phyloP scores from a whole-genome alignment of 2,797 vertebrate genomes.

The Protonibea diacanthus region DNA sequence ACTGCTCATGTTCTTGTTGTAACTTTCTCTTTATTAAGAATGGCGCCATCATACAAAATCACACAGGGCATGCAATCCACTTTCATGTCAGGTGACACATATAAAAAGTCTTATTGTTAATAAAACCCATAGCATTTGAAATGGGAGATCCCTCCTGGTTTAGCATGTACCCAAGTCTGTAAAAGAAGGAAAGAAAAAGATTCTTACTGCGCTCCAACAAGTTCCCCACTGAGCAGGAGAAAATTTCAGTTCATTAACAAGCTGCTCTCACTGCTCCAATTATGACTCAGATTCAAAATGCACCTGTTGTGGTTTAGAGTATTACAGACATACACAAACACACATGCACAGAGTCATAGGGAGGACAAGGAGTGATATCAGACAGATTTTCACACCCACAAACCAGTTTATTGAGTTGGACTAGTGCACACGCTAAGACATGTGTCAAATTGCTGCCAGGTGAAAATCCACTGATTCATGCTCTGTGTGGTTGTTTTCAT shows the following conservation, averaged over 20 bases:
- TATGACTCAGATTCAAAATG: slow-evolving; percentile 51
- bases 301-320: slow-evolving; percentile 53
- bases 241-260: slow-evolving; percentile 49
- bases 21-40: slow-evolving; percentile 4
- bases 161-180: slow-evolving; percentile 24
- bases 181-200: slow-evolving; percentile 44
- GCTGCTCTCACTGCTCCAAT: slow-evolving; percentile 42
- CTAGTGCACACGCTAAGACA: slow-evolving; percentile 1
- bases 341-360: not conserved
- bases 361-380: slow-evolving; percentile 28
- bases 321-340: slow-evolving; percentile 10
- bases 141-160: slow-evolving; percentile 7
- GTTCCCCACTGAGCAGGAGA: slow-evolving; percentile 39
- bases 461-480: slow-evolving; percentile 14
- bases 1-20: not conserved
- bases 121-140: slow-evolving; percentile 4
- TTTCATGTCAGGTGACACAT: not conserved
- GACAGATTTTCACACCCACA: slow-evolving; percentile 11
- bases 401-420: slow-evolving; percentile 25
- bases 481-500: slow-evolving; percentile 8
- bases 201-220: slow-evolving; percentile 20
- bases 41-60: not conserved
- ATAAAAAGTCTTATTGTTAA: not conserved
- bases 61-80: not conserved
- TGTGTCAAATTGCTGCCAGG: slow-evolving; percentile 19